Evolutionary conservation across 2,113 vertebrate species (phyloP).

Genomic region (Tupaia chinensis): DNA sequence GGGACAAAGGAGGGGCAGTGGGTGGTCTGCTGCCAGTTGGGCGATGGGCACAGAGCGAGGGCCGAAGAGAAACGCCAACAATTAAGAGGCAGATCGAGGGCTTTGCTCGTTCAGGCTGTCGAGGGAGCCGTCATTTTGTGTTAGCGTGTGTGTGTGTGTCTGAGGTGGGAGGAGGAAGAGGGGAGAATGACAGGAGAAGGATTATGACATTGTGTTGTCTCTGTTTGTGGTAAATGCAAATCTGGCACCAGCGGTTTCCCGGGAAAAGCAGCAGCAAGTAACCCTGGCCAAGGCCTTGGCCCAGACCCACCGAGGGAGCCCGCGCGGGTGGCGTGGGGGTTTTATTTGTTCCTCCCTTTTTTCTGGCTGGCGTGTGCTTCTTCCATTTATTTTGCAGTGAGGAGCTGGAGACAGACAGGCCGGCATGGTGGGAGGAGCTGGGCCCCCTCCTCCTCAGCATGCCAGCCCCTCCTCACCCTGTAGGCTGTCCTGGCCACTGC

Average conservation of each 20-base stretch:
- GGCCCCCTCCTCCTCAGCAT: background rate
- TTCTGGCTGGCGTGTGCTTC: constrained; percentile 57
- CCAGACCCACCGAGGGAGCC: constrained; percentile 24
- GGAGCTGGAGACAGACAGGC: constrained; percentile 76
- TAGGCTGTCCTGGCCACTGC: background rate
- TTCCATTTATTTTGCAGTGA: constrained; percentile 80
- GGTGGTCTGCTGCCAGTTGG: constrained; percentile 73
- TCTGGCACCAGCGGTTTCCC: constrained; percentile 67
- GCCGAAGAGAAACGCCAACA: constrained; percentile 51
- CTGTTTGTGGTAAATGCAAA: constrained; percentile 83
- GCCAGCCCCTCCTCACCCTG: background rate
- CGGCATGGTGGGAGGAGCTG: constrained; percentile 59
- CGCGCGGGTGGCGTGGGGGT: background rate
- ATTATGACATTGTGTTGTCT: constrained; percentile 86
- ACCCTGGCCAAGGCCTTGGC: constrained; percentile 72
- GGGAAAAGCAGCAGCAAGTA: constrained; percentile 58
- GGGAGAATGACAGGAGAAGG: constrained; percentile 79
- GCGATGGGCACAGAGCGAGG: background rate
- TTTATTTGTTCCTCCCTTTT: constrained; percentile 40
- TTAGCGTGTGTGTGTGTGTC: constrained; percentile 76
- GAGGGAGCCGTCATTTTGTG: constrained; percentile 85
- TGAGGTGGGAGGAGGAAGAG: constrained; percentile 82
- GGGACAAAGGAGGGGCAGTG: constrained; percentile 80
- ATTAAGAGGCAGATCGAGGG: constrained; percentile 70
- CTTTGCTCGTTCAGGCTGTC: constrained; percentile 75